Base-by-base conservation (phyloP, 2,113 vertebrate species). In the Gymnogyps californianus region DNA sequence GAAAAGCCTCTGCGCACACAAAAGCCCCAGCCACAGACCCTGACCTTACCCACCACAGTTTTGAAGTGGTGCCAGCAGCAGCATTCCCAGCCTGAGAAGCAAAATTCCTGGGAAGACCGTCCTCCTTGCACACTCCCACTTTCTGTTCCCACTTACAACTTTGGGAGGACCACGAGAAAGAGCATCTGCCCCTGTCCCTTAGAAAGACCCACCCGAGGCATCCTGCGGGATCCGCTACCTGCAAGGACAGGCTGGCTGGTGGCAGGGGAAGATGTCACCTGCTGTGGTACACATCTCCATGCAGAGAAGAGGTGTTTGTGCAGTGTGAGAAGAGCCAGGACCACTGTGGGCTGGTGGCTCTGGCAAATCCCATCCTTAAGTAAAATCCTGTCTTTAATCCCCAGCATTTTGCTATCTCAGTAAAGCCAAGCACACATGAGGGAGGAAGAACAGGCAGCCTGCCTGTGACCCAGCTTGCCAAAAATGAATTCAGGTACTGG, bases 11-110 rank as follows among this genome's bases (percentile, higher is more conserved):
- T 16, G 22, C 0, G 0, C 2, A 8, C 32, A 66, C 29, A 81
- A 83, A 89, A 66, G 2, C 5, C 52, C 69, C 0, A 0, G 36
- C 34, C 4, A 3, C 3, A 12, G 52, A 38, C 18, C 18, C 14
- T 75, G 74, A 46, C 72, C 46, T 66, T 62, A 38, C 29, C 44
- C 22, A 17, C 10, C 0, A 1, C 24, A 5, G 1, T 2, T 1
- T 10, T 61, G 74, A 70, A 67, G 34, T 26, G 26, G 25, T 65
- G 58, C 32, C 70, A 78, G n/a, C 36, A 84, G 46, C 34, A 88
- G 38, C 58, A 72, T 58, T 64, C 32, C 25, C 62, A 80, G 42
- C 10, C 38, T 61, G 34, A 32, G 26, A 91, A 65, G 18, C 11
- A 25, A 55, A 81, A 89, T 36, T 40, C 47, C 40, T 64, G 61